Evolutionary conservation across 2,113 vertebrate species (phyloP).

Genomic region (Clinocottus analis): DNA sequence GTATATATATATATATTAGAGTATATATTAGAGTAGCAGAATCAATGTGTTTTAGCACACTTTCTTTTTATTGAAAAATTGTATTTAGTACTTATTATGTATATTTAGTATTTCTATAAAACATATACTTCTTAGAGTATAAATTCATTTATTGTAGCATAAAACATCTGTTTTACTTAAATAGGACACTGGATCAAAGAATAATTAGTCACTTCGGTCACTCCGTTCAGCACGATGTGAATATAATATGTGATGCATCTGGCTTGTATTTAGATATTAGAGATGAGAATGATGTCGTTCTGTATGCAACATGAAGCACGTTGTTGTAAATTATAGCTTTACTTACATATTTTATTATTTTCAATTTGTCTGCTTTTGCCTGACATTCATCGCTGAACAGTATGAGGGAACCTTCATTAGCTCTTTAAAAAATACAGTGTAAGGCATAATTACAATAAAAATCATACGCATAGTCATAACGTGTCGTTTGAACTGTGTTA

Average conservation of each 20-base stretch:
- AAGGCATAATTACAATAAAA: conserved; percentile 1
- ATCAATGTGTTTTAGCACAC: no score
- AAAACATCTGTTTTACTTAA: not conserved
- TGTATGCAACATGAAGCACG: conserved; percentile 66
- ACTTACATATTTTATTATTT: not conserved
- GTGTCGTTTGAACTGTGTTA: not conserved
- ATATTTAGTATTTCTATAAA: not conserved
- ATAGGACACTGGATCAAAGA: not conserved
- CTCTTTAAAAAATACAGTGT: conserved; percentile 5
- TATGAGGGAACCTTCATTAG: not conserved
- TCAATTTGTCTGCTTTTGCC: not conserved
- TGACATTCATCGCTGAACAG: not conserved
- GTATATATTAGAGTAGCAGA: no score
- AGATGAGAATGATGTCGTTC: conserved; percentile 83
- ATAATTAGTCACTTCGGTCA: not conserved
- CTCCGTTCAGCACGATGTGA: conserved; percentile 83
- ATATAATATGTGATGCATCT: conserved; percentile 89
- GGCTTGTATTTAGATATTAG: conserved; percentile 84
- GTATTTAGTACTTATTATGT: not conserved
- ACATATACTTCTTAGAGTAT: not conserved
- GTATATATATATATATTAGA: no score
- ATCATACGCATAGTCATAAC: not conserved
- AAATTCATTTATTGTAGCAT: not conserved
- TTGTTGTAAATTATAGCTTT: not conserved
- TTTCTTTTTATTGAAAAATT: not conserved